phyloP scores from a whole-genome alignment of 2,888 invertebrate genomes.

The Quadriops clusia region DNA sequence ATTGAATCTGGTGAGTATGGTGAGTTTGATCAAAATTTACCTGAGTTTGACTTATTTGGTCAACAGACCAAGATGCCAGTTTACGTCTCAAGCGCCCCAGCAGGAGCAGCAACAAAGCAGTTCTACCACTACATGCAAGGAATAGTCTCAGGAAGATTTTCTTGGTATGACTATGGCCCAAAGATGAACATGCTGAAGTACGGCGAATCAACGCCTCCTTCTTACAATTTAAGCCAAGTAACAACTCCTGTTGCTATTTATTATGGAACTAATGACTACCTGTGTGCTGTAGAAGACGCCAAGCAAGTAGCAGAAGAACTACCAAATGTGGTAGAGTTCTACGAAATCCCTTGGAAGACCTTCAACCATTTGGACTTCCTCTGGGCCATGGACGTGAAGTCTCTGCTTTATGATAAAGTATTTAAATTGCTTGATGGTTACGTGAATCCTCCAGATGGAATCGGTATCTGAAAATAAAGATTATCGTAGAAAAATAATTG shows the following conservation, averaged over 20 bases:
- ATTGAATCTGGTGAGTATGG: neutral
- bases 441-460: no score
- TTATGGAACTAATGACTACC: conserved; percentile 10
- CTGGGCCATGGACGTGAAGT: conserved; percentile 48
- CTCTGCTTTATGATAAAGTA: conserved; percentile 44
- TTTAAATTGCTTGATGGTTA: conserved; percentile 21
- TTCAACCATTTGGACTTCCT: conserved; percentile 60
- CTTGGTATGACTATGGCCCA: conserved; percentile 9
- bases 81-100: conserved; percentile 6
- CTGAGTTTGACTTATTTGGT: neutral
- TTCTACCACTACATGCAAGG: conserved; percentile 11
- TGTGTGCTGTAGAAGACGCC: conserved; percentile 42
- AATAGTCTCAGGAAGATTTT: conserved; percentile 8
- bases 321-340: conserved; percentile 43
- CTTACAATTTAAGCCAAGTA: conserved; percentile 9
- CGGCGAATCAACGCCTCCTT: conserved; percentile 10
- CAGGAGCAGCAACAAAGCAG: conserved; percentile 10
- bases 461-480: no score
- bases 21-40: neutral
- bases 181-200: conserved; percentile 9
- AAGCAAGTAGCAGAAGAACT: conserved; percentile 40
- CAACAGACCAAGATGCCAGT: conserved; percentile 8
- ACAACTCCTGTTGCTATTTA: conserved; percentile 11
- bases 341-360: conserved; percentile 40
- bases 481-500: no score